Conservation (phyloP, 2,113 vertebrate genomes). For the Megaceryle maxima region DNA sequence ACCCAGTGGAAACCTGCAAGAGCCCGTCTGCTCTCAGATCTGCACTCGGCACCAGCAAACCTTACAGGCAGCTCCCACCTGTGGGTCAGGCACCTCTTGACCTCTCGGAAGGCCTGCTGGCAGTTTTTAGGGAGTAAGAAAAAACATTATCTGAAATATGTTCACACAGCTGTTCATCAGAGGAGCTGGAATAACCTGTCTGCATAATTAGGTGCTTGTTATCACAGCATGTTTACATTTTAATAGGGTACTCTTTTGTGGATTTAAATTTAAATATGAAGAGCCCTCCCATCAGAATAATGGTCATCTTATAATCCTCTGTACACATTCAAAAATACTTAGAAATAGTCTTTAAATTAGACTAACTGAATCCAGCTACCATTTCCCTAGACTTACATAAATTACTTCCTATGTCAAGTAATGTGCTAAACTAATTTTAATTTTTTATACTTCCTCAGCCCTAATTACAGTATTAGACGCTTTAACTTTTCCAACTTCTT, state of each 20-base stretch:
- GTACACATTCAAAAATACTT: constrained; percentile 6
- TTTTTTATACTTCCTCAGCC: constrained; percentile 7
- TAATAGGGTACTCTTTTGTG: constrained; percentile 4
- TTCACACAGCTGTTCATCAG: neutral
- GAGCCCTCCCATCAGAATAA: constrained; percentile 29
- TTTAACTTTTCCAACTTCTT: neutral
- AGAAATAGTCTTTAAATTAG: constrained; percentile 44
- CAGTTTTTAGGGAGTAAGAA: neutral
- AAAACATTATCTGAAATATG: neutral
- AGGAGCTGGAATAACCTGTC: neutral
- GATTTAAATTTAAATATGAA: constrained; percentile 38
- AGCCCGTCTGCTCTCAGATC: neutral
- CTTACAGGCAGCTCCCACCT: neutral
- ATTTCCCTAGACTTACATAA: constrained; percentile 55
- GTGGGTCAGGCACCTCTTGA: neutral
- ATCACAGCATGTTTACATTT: constrained; percentile 42
- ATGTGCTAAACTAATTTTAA: constrained; percentile 42
- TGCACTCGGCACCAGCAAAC: neutral
- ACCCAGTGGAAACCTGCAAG: neutral
- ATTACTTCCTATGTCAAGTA: constrained; percentile 45
- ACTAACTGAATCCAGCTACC: constrained; percentile 43
- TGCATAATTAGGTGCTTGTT: constrained; percentile 13
- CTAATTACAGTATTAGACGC: constrained; percentile 24
- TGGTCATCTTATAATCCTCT: constrained; percentile 9
- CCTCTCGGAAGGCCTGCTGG: neutral